Evolutionary conservation across 2,888 invertebrate genomes (phyloP).

Genomic region (Monoplex corrugatus): DNA sequence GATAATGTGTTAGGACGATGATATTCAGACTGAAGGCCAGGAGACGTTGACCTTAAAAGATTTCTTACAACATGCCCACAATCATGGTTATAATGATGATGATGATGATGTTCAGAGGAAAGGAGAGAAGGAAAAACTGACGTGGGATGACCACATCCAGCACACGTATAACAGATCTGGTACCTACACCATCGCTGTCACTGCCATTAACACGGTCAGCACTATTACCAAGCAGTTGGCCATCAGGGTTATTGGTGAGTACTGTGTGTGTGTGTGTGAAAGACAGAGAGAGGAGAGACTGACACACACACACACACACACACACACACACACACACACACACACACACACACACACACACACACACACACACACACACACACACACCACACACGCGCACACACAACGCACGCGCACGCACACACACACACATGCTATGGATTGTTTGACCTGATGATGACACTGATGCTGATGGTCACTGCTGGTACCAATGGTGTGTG

Average conservation of each 20-base stretch:
- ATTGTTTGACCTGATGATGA: not conserved
- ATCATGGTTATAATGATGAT: too few species aligned
- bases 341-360: not conserved
- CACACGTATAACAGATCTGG: slow-evolving; percentile 71
- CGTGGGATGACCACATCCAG: slow-evolving; percentile 68
- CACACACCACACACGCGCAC: not conserved
- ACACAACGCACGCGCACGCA: not conserved
- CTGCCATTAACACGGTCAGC: slow-evolving; percentile 75
- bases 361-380: slow-evolving; percentile 14
- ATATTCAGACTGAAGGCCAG: too few species aligned
- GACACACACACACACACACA: not conserved
- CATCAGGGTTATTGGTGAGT: slow-evolving; percentile 49
- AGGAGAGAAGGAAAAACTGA: slow-evolving; percentile 62
- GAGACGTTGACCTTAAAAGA: too few species aligned
- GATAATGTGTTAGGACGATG: too few species aligned
- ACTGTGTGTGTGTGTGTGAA: not conserved
- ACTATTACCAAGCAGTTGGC: slow-evolving; percentile 60
- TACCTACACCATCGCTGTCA: slow-evolving; percentile 70
- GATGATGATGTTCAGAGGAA: slow-evolving; percentile 56
- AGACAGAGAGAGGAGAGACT: too few species aligned
- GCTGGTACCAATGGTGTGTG: not conserved
- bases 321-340: not conserved
- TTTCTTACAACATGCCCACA: too few species aligned
- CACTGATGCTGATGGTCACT: not conserved
- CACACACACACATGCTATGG: not conserved